A percentile compares a stretch with the other conserved stretches of the same genome.
Evolutionary conservation across 1,140 invertebrate genomes (phyloP).

Genomic region (Lucilia sericata): DNA sequence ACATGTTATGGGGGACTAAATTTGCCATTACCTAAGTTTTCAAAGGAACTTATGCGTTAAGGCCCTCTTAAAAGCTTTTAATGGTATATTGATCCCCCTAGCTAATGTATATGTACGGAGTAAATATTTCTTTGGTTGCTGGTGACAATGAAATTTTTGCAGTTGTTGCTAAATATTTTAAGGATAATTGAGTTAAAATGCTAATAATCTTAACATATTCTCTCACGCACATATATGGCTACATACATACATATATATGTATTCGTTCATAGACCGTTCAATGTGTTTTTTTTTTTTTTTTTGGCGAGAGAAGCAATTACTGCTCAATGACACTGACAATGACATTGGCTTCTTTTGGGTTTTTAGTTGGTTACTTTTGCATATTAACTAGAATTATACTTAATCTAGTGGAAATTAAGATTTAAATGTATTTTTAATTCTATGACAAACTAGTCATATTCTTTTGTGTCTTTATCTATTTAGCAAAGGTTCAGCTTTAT

Average conservation of each 20-base stretch:
- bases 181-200: slow-evolving; percentile 13
- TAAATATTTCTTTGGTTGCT: neutral
- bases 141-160: neutral
- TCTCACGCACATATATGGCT: neutral
- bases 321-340: neutral
- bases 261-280: neutral
- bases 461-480: neutral
- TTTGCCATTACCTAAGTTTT: no score
- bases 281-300: neutral
- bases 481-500: neutral
- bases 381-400: neutral
- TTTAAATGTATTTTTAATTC: slow-evolving; percentile 22
- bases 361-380: neutral
- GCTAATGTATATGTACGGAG: neutral
- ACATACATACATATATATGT: no score
- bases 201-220: neutral
- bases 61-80: no score
- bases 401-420: slow-evolving; percentile 13
- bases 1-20: no score
- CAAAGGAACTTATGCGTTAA: no score
- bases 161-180: neutral
- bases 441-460: neutral
- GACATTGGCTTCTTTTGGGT: neutral
- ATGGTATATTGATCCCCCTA: no score
- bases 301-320: neutral